Evolutionary conservation across 2,888 invertebrate species (phyloP).

Genomic region (Gisinianus flammeolus): DNA sequence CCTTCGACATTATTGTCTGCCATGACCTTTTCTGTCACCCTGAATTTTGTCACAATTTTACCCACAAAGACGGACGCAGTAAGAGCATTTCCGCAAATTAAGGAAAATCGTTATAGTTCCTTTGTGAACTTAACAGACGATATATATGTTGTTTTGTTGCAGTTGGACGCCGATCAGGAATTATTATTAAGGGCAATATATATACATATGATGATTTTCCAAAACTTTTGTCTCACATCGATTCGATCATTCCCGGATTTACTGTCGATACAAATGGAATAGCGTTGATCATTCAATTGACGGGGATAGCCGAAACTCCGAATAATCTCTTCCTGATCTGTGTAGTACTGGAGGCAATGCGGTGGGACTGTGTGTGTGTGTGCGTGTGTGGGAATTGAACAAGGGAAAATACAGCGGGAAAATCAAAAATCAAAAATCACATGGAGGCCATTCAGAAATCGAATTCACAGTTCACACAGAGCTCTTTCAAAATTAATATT

Average conservation of each 20-base stretch:
- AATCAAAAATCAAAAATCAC: neutral
- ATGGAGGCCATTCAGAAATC: neutral
- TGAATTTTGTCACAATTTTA: too few species aligned
- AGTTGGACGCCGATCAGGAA: too few species aligned
- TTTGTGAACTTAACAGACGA: too few species aligned
- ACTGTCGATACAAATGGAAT: conserved; percentile 45
- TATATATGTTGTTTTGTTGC: too few species aligned
- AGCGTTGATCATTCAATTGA: conserved; percentile 47
- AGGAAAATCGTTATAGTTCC: too few species aligned
- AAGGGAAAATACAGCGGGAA: neutral
- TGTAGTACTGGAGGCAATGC: conserved; percentile 48
- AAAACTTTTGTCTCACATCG: too few species aligned
- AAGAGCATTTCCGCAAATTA: too few species aligned
- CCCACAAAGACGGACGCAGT: too few species aligned
- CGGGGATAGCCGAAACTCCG: conserved; percentile 44
- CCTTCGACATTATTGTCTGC: too few species aligned
- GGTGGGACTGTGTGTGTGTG: conserved; percentile 41
- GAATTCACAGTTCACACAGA: neutral
- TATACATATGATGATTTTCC: too few species aligned
- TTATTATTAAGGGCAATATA: too few species aligned
- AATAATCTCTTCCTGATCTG: conserved; percentile 24
- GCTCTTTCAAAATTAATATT: neutral
- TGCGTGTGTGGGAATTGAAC: neutral
- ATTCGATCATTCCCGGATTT: neutral
- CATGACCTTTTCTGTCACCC: too few species aligned